A percentile compares a stretch with the other conserved stretches of the same genome.
phyloP scores from a whole-genome alignment of 30 jellyfish, hydroid and myxozoan genomes.

The Aurelia aurita region DNA sequence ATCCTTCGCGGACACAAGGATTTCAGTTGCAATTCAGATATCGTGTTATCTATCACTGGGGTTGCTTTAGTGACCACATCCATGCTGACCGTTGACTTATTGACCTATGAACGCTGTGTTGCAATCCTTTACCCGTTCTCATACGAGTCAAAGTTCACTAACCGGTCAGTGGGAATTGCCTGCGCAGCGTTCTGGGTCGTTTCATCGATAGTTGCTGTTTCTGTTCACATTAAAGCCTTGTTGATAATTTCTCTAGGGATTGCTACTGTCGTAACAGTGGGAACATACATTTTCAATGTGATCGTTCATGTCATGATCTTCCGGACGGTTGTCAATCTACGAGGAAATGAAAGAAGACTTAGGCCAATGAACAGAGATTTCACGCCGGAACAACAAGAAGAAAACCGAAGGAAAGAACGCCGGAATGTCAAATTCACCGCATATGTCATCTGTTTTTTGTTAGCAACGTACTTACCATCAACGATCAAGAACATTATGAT shows the following conservation, averaged over 20 bases:
- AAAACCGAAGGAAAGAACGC: conserved; percentile 38
- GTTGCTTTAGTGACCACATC: conserved; percentile 48
- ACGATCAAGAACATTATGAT: conserved; percentile 5
- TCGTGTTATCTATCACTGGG: conserved; percentile 11
- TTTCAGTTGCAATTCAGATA: conserved; percentile 7
- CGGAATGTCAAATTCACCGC: conserved; percentile 40
- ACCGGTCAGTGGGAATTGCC: conserved; percentile 15
- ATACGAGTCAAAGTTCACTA: conserved; percentile 33
- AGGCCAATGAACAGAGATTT: conserved; percentile 12
- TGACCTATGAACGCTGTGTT: conserved; percentile 56
- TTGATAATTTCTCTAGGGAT: not conserved
- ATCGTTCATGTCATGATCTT: conserved; percentile 29
- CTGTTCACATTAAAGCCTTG: not conserved
- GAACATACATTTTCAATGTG: conserved; percentile 56
- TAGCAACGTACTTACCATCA: conserved; percentile 40
- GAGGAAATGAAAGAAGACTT: conserved; percentile 6
- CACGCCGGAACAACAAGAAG: conserved; percentile 4
- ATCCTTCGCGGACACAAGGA: conserved; percentile 1
- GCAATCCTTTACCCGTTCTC: conserved; percentile 38
- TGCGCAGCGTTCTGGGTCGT: conserved; percentile 2
- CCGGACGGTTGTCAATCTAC: conserved; percentile 4
- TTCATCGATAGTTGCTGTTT: not conserved
- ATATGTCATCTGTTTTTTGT: conserved; percentile 34
- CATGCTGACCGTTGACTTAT: conserved; percentile 36
- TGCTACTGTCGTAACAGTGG: conserved; percentile 28